phyloP scores from a whole-genome alignment of 2,797 vertebrate species.

The Ceyx erithaca region DNA sequence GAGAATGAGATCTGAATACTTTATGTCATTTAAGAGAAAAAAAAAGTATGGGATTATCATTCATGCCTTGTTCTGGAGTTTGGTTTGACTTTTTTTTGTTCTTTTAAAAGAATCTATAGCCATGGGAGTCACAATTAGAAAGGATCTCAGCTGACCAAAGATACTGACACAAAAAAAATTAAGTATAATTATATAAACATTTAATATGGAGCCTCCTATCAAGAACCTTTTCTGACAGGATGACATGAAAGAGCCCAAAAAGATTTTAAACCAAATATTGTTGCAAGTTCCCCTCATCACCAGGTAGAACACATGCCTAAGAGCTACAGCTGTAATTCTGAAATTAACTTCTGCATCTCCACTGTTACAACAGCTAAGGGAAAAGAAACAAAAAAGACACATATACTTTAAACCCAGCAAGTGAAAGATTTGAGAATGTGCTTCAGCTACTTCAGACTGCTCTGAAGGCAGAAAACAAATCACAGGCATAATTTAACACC shows the following conservation, averaged over 20 bases:
- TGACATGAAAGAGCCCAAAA: neutral
- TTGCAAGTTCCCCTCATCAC: neutral
- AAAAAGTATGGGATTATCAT: neutral
- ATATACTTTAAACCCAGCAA: neutral
- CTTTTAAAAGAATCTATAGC: neutral
- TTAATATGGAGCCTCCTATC: neutral
- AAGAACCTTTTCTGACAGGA: neutral
- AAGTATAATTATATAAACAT: neutral
- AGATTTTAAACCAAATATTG: neutral
- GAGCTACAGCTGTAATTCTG: neutral
- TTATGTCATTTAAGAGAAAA: no score
- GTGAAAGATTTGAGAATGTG: neutral
- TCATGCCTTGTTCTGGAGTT: neutral
- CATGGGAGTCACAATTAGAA: neutral
- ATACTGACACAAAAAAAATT: neutral
- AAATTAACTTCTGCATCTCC: neutral
- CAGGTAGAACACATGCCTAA: neutral
- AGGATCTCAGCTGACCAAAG: neutral
- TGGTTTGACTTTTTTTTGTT: neutral
- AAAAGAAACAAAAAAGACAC: neutral
- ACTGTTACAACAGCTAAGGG: neutral
- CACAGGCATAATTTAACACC: neutral
- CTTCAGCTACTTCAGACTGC: neutral
- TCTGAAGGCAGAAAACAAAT: neutral
- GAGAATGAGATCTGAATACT: neutral